Conservation (phyloP, 2,797 vertebrate species). For the Anolis apletophallus region DNA sequence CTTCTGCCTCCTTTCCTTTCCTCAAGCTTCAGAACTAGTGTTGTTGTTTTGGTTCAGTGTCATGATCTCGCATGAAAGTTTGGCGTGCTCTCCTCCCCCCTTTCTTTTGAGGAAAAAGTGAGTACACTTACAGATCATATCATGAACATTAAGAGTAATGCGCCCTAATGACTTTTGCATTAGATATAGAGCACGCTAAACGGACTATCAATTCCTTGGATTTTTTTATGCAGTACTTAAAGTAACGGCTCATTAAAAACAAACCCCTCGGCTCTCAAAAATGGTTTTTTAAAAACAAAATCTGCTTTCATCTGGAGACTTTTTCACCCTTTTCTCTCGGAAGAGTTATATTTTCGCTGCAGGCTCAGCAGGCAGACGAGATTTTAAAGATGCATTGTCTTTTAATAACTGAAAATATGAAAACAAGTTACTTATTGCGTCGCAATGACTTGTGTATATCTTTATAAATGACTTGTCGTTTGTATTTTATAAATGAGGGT, state of each 20-base stretch:
- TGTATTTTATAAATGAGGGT: conserved; percentile 44
- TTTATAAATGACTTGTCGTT: conserved; percentile 46
- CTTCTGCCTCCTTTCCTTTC: neutral
- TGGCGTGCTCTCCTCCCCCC: neutral
- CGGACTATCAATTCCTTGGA: conserved; percentile 98
- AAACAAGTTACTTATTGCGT: conserved; percentile 44
- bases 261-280: conserved; percentile 92
- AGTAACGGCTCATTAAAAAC: conserved; percentile 99
- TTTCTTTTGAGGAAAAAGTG: conserved; percentile 71
- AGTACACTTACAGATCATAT: conserved; percentile 93
- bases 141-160: conserved; percentile 97
- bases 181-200: conserved; percentile 95
- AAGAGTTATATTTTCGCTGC: conserved; percentile 90
- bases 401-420: conserved; percentile 52
- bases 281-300: conserved; percentile 86
- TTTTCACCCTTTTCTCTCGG: conserved; percentile 90
- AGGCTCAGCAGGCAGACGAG: conserved; percentile 84
- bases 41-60: neutral
- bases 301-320: conserved; percentile 95
- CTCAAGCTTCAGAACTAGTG: conserved; percentile 17
- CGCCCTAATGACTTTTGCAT: conserved; percentile 96
- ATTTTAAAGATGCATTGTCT: conserved; percentile 80
- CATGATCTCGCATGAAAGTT: neutral
- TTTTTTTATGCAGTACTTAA: conserved; percentile 99
- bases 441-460: conserved; percentile 36